Conservation (phyloP, 2,113 vertebrate species). For the Addax nasomaculatus region DNA sequence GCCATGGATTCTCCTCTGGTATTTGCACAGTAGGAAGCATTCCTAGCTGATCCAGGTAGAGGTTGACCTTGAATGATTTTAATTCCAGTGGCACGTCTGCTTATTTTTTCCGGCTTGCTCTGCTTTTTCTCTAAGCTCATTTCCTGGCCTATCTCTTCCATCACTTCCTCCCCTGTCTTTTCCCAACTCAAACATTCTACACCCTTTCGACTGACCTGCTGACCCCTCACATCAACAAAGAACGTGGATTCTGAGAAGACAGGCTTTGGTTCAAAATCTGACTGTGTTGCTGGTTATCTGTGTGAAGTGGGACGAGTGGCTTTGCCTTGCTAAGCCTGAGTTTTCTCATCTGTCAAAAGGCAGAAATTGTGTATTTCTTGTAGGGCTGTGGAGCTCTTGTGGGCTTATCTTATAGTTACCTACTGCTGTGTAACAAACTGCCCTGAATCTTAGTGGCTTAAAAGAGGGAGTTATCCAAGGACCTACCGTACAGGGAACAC, state of each 20-base stretch:
- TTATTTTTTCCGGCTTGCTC: background rate
- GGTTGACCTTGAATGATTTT: background rate
- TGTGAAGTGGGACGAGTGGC: background rate
- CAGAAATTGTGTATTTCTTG: fast-evolving
- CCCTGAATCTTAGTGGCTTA: background rate
- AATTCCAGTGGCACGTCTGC: background rate
- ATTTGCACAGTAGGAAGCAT: background rate
- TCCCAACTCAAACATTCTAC: background rate
- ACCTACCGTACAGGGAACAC: background rate
- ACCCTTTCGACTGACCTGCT: background rate
- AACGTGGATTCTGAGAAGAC: background rate
- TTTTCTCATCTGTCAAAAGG: background rate
- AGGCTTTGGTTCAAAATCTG: background rate
- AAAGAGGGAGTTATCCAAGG: background rate
- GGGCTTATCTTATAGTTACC: background rate
- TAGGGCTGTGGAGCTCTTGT: fast-evolving
- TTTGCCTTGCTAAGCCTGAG: background rate
- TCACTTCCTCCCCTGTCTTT: background rate
- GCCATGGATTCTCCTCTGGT: background rate
- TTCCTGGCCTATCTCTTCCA: background rate
- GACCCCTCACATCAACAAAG: background rate
- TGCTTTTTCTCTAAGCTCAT: background rate
- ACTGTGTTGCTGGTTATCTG: background rate
- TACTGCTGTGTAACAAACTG: background rate
- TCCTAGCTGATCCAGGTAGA: background rate